Percentiles rank a stretch among this genome's conserved stretches.
Conservation (phyloP, 2,888 invertebrate species). For the Eupsilia transversa region DNA sequence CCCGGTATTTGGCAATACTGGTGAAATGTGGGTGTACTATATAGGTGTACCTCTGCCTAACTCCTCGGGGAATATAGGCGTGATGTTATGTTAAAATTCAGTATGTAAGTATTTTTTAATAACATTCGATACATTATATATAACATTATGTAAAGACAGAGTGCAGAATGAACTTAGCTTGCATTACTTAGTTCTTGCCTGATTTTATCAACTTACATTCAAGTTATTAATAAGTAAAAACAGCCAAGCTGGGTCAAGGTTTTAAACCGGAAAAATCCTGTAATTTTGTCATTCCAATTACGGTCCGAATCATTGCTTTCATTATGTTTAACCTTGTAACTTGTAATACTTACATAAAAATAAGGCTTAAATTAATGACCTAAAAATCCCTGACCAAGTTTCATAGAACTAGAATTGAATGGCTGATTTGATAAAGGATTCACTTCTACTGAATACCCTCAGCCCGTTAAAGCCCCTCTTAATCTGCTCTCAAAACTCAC, state of each 20-base stretch:
- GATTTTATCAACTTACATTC: not conserved
- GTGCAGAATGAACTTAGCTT: not conserved
- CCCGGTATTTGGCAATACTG: not conserved
- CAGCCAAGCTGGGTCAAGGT: not conserved
- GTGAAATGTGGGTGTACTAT: not conserved
- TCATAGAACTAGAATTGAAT: not conserved
- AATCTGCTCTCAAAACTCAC: not conserved
- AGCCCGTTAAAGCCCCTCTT: not conserved
- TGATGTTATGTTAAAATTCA: not conserved
- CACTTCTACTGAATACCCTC: not conserved
- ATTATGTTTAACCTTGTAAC: slow-evolving; percentile 17
- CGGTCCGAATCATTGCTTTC: not conserved
- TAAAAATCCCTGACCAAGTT: slow-evolving; percentile 37
- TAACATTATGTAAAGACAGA: not conserved
- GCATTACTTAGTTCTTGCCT: not conserved
- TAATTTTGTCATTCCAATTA: slow-evolving; percentile 18
- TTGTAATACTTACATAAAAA: not conserved
- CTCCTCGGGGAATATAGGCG: not conserved
- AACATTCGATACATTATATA: not conserved
- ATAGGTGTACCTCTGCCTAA: not conserved
- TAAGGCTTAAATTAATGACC: slow-evolving; percentile 5
- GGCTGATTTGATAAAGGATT: not conserved
- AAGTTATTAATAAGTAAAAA: slow-evolving; percentile 16
- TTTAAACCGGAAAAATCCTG: not conserved
- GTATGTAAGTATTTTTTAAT: not conserved